These are phyloP conservation scores for Hirtodrosophila histrioides DNA, from an alignment of 2,888 invertebrate genomes.

Conservation along the genomic window DNA sequence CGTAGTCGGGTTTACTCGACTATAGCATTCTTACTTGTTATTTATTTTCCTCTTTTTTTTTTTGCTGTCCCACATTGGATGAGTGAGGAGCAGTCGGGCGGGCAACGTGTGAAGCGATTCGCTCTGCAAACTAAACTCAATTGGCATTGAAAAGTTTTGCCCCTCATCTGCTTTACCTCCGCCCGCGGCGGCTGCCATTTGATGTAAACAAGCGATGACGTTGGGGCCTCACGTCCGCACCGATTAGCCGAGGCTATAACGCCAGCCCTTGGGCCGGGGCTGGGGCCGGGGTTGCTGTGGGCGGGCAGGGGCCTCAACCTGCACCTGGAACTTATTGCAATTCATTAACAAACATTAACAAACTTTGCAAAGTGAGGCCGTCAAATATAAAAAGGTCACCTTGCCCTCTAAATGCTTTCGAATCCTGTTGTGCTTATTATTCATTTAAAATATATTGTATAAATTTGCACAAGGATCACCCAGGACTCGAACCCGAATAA, in stretches of 20 bases:
- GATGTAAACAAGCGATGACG: constrained; percentile 46
- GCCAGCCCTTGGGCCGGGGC: neutral
- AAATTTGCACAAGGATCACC: constrained; percentile 39
- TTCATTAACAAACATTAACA: constrained; percentile 58
- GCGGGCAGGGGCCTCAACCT: neutral
- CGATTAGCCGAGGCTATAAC: constrained; percentile 39
- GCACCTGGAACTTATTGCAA: constrained; percentile 54
- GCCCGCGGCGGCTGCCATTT: constrained; percentile 18
- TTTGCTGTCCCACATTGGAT: constrained; percentile 29
- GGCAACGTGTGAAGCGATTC: constrained; percentile 37
- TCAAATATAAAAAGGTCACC: constrained; percentile 17
- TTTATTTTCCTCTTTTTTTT: constrained; percentile 9
- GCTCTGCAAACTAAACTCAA: constrained; percentile 46
- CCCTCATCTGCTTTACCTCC: constrained; percentile 1
- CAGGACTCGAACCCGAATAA: neutral
- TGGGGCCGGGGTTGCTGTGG: no score
- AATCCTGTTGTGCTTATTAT: constrained; percentile 42
- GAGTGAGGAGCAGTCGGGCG: constrained; percentile 10
- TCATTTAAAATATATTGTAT: constrained; percentile 53
- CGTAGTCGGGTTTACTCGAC: no score
- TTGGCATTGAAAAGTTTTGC: constrained; percentile 59
- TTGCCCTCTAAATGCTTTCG: constrained; percentile 35
- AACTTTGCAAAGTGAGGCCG: constrained; percentile 24
- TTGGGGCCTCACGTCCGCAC: constrained; percentile 21
- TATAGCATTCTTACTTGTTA: neutral